Evolutionary conservation across 1,140 invertebrate species (phyloP).

Genomic region (Cardiocondyla obscurior): DNA sequence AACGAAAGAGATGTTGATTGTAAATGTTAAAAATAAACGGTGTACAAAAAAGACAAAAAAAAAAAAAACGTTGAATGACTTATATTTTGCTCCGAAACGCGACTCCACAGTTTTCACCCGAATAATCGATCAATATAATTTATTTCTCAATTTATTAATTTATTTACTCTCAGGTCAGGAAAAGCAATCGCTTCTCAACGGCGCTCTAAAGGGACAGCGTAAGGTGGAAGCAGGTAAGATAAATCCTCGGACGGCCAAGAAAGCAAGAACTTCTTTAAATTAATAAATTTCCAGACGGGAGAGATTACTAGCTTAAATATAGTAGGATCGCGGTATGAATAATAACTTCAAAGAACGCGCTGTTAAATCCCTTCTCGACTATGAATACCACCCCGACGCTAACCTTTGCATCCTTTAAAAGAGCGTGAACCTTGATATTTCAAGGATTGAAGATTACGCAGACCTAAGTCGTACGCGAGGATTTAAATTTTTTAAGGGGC

Average conservation of each 20-base stretch:
- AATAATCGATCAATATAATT: no score
- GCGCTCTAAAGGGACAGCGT: not conserved
- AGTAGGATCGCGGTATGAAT: not conserved
- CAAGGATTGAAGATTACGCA: not conserved
- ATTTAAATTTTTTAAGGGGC: not conserved
- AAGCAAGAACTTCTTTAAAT: not conserved
- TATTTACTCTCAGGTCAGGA: not conserved
- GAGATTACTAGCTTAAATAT: not conserved
- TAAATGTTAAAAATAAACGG: constrained; percentile 84
- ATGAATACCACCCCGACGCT: not conserved
- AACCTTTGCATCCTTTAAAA: constrained; percentile 10
- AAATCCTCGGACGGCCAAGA: not conserved
- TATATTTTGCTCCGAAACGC: not conserved
- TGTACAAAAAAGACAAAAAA: constrained; percentile 80
- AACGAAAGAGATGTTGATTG: constrained; percentile 81
- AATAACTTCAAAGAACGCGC: not conserved
- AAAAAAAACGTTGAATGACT: no score
- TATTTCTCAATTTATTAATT: no score
- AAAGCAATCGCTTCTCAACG: not conserved
- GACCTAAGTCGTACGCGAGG: not conserved
- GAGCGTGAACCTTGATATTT: constrained; percentile 14
- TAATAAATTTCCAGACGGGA: not conserved
- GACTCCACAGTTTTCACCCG: not conserved
- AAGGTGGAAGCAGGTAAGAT: not conserved
- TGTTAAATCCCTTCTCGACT: not conserved